Percentiles rank a stretch among this genome's conserved stretches.
phyloP scores from a whole-genome alignment of 1,140 invertebrate genomes.

The fruit fly (Drosophila melanogaster) region Release_6_plus_ISO1_MT NT_033779.5:20333501-20334000 shows the following conservation, averaged over 20 bases:
- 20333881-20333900: slow-evolving; percentile 4
- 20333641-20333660: slow-evolving; percentile 72
- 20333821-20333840: slow-evolving; percentile 73
- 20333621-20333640: slow-evolving; percentile 69
- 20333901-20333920: slow-evolving; percentile 19
- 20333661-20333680: slow-evolving; percentile 70
- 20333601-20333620: slow-evolving; percentile 51
- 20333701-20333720: slow-evolving; percentile 53
- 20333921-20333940: slow-evolving; percentile 31
- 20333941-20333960: slow-evolving; percentile 28
- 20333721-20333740: slow-evolving; percentile 76
- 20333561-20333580: slow-evolving; percentile 72
- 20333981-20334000: slow-evolving; percentile 15
- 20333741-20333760: slow-evolving; percentile 54
- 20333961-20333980: slow-evolving; percentile 57
- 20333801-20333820: slow-evolving; percentile 62
- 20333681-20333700: slow-evolving; percentile 74
- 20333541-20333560: slow-evolving; percentile 69
- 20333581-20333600: slow-evolving; percentile 59
- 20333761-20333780: slow-evolving; percentile 50
- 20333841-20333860: slow-evolving; percentile 81
- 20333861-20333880: slow-evolving; percentile 71
- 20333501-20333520: not conserved
- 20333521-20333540: slow-evolving; percentile 55
- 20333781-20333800: slow-evolving; percentile 51